These are phyloP conservation scores for Idaea aversata DNA, from an alignment of 2,888 invertebrate genomes.

Conservation along the genomic window DNA sequence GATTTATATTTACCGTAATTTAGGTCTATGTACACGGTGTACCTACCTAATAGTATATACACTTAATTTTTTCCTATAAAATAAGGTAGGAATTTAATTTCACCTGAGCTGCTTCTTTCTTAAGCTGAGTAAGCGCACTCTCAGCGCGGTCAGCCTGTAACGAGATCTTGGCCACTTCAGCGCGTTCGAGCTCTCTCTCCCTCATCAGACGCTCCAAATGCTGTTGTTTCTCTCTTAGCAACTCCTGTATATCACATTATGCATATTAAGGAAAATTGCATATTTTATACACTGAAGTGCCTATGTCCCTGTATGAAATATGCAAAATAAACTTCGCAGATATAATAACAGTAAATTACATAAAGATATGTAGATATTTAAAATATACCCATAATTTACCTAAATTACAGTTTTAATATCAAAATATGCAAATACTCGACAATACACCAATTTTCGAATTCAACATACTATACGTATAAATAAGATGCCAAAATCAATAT, in stretches of 20 bases:
- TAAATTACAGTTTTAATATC: no score
- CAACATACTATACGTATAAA: no score
- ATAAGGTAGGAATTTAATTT: background rate
- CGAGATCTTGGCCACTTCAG: conserved; percentile 92
- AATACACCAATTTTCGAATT: background rate
- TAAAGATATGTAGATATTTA: no score
- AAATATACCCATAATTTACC: no score
- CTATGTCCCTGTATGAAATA: background rate
- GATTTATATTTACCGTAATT: no score
- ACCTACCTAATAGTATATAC: background rate
- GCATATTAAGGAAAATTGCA: background rate
- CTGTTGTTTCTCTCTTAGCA: conserved; percentile 95
- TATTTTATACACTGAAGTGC: conserved; percentile 4
- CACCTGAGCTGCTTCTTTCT: conserved; percentile 85
- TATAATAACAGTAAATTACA: background rate
- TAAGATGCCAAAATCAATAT: no score
- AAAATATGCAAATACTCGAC: background rate
- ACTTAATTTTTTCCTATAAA: background rate
- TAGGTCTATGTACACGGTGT: background rate
- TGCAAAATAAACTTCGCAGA: background rate
- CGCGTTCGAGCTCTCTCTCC: conserved; percentile 94
- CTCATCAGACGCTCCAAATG: conserved; percentile 95
- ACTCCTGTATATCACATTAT: conserved; percentile 81
- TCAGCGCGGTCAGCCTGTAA: conserved; percentile 90
- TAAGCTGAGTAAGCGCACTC: conserved; percentile 79